Conservation (phyloP, 1,140 invertebrate species). For the Dolichoris vasculosae region DNA sequence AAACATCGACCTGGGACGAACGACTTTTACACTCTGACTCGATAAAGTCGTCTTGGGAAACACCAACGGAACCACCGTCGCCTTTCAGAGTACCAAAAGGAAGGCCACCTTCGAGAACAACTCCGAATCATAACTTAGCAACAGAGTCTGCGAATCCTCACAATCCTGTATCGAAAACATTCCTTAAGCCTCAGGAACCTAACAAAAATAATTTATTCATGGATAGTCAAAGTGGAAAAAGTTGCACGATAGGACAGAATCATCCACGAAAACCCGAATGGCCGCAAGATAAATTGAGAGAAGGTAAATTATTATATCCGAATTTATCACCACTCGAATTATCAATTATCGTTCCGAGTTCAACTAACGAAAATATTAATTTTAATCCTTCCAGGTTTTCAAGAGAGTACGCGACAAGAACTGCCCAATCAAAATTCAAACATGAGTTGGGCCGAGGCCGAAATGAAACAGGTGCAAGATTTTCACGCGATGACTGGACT, state of each 20-base stretch:
- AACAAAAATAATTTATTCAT: conserved; percentile 59
- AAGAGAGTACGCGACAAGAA: conserved; percentile 57
- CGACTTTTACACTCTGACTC: conserved; percentile 58
- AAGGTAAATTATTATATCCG: conserved; percentile 45
- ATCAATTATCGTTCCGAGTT: too few relatives aligned
- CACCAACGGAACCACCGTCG: conserved; percentile 70
- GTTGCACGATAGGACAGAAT: not conserved
- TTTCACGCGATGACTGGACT: conserved; percentile 66
- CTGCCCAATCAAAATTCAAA: conserved; percentile 57
- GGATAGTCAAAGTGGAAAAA: conserved; percentile 51
- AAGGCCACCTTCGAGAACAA: conserved; percentile 78
- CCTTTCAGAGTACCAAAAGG: conserved; percentile 81
- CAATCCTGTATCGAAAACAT: conserved; percentile 65
- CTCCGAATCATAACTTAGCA: conserved; percentile 61
- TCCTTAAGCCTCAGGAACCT: conserved; percentile 70
- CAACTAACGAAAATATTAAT: too few relatives aligned
- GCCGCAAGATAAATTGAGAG: conserved; percentile 62
- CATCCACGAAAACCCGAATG: conserved; percentile 55
- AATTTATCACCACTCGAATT: too few relatives aligned
- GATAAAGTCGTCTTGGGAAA: conserved; percentile 61
- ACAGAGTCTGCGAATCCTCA: conserved; percentile 61
- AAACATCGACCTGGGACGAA: conserved; percentile 57
- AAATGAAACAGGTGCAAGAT: conserved; percentile 70
- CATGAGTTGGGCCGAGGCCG: conserved; percentile 63
- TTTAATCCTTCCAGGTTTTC: conserved; percentile 53